A percentile compares a stretch with the other conserved stretches of the same genome.
phyloP scores from a whole-genome alignment of 2,888 invertebrate genomes.

The Lamellibrachia satsuma region DNA sequence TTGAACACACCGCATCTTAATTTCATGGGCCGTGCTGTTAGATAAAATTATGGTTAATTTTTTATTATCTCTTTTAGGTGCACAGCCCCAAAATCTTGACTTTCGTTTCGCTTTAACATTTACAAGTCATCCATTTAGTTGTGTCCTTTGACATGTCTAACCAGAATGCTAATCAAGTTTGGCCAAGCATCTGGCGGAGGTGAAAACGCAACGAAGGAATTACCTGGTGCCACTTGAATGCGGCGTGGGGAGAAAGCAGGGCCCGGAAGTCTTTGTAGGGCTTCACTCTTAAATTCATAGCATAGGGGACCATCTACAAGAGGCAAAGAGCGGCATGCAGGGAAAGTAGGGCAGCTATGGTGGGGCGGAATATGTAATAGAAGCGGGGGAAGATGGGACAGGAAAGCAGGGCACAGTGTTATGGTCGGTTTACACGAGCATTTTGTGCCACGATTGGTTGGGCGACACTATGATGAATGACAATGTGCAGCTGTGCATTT shows the following conservation, averaged over 20 bases:
- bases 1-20: too few relatives aligned
- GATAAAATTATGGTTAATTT: too few relatives aligned
- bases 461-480: too few relatives aligned
- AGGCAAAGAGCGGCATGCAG: neutral
- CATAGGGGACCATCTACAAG: conserved; percentile 18
- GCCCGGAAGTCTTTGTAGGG: conserved; percentile 19
- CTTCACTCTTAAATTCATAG: conserved; percentile 19
- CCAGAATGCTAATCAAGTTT: neutral
- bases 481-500: too few relatives aligned
- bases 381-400: neutral
- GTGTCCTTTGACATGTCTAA: neutral
- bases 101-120: neutral
- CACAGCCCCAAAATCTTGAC: neutral
- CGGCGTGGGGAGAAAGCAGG: neutral
- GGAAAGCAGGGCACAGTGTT: neutral
- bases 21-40: too few relatives aligned
- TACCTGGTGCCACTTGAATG: neutral
- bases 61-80: too few relatives aligned
- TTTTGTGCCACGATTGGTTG: too few relatives aligned
- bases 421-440: neutral
- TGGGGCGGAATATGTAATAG: neutral
- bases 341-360: neutral
- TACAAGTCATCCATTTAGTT: neutral
- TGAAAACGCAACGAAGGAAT: neutral
- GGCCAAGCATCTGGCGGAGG: neutral